phyloP scores from a whole-genome alignment of 2,888 invertebrate species.

The Torymus auratus region DNA sequence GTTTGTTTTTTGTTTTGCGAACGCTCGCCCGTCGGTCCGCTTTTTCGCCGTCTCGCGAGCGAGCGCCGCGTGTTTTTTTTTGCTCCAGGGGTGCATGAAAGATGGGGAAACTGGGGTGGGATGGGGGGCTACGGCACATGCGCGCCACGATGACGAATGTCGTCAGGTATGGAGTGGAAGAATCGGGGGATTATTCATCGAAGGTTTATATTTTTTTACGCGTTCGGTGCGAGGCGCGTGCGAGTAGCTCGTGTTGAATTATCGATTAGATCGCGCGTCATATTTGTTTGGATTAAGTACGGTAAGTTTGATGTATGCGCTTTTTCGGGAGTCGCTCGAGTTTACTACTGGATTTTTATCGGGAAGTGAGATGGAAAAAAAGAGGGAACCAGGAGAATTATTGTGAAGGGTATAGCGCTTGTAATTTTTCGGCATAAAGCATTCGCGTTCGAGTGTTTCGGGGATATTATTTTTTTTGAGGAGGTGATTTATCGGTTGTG shows the following conservation, averaged over 20 bases:
- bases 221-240: not conserved
- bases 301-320: slow-evolving; percentile 45
- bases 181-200: slow-evolving; percentile 49
- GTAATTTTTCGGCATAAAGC: too few species aligned
- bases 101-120: slow-evolving; percentile 22
- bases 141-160: slow-evolving; percentile 45
- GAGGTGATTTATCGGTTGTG: too few species aligned
- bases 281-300: slow-evolving; percentile 53
- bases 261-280: slow-evolving; percentile 47
- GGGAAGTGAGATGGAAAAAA: not conserved
- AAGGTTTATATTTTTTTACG: slow-evolving; percentile 35
- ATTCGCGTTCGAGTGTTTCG: too few species aligned
- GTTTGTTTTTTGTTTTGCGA: slow-evolving; percentile 53
- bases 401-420: not conserved
- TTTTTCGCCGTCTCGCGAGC: not conserved
- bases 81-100: slow-evolving; percentile 27
- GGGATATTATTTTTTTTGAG: too few species aligned
- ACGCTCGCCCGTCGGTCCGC: not conserved
- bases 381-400: slow-evolving; percentile 20
- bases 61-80: slow-evolving; percentile 8
- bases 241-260: slow-evolving; percentile 44
- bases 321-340: slow-evolving; percentile 7
- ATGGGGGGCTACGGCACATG: not conserved
- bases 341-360: slow-evolving; percentile 42
- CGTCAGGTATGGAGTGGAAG: slow-evolving; percentile 40